phyloP scores from a whole-genome alignment of 2,888 invertebrate genomes.

The Chymomyza fuscimana region DNA sequence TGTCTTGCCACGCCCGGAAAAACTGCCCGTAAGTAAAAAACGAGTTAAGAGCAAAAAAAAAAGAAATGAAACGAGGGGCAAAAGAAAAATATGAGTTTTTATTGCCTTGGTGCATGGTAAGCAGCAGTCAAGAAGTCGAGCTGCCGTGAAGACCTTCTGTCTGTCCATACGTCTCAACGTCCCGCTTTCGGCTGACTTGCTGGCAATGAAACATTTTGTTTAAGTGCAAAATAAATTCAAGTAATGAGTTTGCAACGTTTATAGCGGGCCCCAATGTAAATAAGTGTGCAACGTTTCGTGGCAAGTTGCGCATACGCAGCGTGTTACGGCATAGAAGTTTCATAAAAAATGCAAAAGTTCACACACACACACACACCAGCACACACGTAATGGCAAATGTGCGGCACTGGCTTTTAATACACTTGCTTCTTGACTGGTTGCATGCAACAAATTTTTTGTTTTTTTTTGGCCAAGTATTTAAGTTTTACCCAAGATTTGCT shows the following conservation, averaged over 20 bases:
- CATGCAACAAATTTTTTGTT: slow-evolving; percentile 47
- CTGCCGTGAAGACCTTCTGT: too few species aligned
- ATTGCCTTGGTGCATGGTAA: background rate
- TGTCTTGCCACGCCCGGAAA: background rate
- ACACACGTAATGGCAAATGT: slow-evolving; percentile 45
- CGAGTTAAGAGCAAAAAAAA: background rate
- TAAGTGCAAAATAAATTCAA: slow-evolving; percentile 73
- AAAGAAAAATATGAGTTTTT: background rate
- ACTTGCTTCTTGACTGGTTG: slow-evolving; percentile 39
- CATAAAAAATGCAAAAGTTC: slow-evolving; percentile 68
- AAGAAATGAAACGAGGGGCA: background rate
- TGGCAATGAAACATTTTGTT: slow-evolving; percentile 67
- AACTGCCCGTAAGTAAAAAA: background rate
- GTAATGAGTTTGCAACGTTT: slow-evolving; percentile 71
- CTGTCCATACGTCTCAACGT: background rate
- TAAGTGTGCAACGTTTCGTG: slow-evolving; percentile 6
- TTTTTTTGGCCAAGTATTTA: slow-evolving; percentile 64
- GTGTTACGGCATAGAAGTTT: slow-evolving; percentile 55
- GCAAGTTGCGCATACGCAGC: slow-evolving; percentile 45
- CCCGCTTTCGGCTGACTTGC: background rate
- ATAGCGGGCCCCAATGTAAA: slow-evolving; percentile 35
- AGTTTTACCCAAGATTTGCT: slow-evolving; percentile 25
- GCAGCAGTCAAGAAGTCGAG: background rate
- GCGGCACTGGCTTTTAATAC: slow-evolving; percentile 60
- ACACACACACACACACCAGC: slow-evolving; percentile 36